A percentile compares a stretch with the other conserved stretches of the same genome.
Evolutionary conservation across 1,140 invertebrate species (phyloP).

Genomic region (Grapholita molesta): DNA sequence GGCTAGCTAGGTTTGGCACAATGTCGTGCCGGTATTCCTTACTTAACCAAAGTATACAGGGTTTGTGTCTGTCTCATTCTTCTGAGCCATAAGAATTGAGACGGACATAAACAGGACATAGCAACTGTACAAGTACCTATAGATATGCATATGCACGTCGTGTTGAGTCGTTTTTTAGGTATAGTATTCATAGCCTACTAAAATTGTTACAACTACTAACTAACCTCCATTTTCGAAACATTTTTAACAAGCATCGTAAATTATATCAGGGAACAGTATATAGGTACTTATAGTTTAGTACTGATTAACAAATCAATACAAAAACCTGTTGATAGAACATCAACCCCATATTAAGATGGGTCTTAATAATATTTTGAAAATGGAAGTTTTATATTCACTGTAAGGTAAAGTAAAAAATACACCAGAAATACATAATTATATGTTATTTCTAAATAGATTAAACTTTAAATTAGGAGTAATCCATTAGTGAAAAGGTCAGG

Average conservation of each 20-base stretch:
- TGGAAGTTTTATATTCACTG: conserved; percentile 50
- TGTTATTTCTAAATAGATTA: conserved; percentile 31
- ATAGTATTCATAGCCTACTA: background rate
- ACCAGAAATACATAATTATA: conserved; percentile 51
- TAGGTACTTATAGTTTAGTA: background rate
- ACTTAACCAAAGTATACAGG: background rate
- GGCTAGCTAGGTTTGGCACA: background rate
- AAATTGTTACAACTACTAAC: conserved; percentile 3
- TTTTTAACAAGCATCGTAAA: background rate
- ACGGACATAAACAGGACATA: conserved; percentile 1
- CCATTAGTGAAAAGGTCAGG: conserved; percentile 2
- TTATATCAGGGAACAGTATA: background rate
- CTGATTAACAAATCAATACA: background rate
- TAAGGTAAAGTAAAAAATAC: conserved; percentile 62
- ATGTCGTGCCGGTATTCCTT: background rate
- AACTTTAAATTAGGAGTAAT: conserved; percentile 15
- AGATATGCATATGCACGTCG: background rate
- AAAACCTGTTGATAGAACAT: too few relatives aligned
- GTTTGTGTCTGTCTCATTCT: conserved; percentile 11
- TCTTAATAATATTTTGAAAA: conserved; percentile 44
- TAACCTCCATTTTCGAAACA: background rate
- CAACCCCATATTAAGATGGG: too few relatives aligned
- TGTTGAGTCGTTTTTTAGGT: conserved; percentile 8
- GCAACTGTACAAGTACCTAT: background rate
- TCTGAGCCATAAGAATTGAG: conserved; percentile 15